Percentiles rank a stretch among this genome's conserved stretches.
Evolutionary conservation across 1,140 invertebrate species (phyloP).

Genomic region (Hetaerina americana): DNA sequence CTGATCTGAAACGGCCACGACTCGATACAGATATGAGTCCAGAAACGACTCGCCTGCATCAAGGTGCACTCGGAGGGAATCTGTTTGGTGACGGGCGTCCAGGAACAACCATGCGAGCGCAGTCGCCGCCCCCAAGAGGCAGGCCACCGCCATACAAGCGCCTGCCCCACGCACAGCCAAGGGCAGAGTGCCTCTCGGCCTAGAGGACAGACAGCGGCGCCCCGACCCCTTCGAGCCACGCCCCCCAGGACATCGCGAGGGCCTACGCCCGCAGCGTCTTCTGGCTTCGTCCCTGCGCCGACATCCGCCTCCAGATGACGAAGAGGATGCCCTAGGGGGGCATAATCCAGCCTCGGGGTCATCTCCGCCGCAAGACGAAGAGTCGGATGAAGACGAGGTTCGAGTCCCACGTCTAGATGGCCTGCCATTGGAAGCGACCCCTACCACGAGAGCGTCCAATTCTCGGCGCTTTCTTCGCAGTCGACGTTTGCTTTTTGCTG

Average conservation of each 20-base stretch:
- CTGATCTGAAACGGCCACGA: no score
- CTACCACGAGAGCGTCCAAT: constrained; percentile 35
- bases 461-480: constrained; percentile 31
- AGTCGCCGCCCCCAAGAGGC: constrained; percentile 42
- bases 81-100: constrained; percentile 49
- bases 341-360: constrained; percentile 12
- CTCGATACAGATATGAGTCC: no score
- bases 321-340: constrained; percentile 18
- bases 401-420: constrained; percentile 25
- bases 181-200: constrained; percentile 5
- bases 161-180: constrained; percentile 31
- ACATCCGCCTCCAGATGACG: constrained; percentile 19
- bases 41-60: constrained; percentile 51
- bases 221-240: neutral
- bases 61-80: constrained; percentile 45
- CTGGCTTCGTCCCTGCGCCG: constrained; percentile 21
- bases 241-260: constrained; percentile 14
- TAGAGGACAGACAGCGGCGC: neutral
- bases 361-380: neutral
- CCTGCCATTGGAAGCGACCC: constrained; percentile 28
- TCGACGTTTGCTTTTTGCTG: neutral
- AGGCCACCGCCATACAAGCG: constrained; percentile 46
- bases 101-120: constrained; percentile 54
- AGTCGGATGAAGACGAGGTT: neutral
- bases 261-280: constrained; percentile 23